A percentile compares a stretch with the other conserved stretches of the same genome.
Evolutionary conservation across 2,797 vertebrate genomes (phyloP).

Genomic region (Urosaurus nigricauda): DNA sequence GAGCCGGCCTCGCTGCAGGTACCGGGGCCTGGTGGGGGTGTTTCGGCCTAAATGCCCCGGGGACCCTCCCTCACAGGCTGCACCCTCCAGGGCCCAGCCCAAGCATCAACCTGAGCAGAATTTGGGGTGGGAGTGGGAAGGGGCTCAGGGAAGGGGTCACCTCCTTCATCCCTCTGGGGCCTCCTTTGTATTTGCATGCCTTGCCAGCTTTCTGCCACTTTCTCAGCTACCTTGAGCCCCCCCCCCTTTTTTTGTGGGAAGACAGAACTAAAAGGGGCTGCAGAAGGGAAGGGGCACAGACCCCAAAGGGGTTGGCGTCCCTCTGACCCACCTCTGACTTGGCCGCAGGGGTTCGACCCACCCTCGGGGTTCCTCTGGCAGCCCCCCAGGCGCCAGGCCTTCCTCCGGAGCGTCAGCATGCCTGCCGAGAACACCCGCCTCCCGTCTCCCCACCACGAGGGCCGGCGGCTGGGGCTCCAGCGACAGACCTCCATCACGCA

Average conservation of each 20-base stretch:
- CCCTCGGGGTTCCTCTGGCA: constrained; percentile 58
- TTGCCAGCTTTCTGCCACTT: too few species aligned
- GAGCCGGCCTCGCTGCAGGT: constrained; percentile 89
- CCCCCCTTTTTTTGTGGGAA: too few species aligned
- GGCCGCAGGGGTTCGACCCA: rapidly evolving
- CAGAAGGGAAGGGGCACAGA: background rate
- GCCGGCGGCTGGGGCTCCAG: constrained; percentile 86
- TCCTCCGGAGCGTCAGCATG: constrained; percentile 95
- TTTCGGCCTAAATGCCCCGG: too few species aligned
- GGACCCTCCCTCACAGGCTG: background rate
- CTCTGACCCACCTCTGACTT: background rate
- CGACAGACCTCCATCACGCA: constrained; percentile 97
- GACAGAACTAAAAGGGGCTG: too few species aligned
- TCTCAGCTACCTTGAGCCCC: too few species aligned
- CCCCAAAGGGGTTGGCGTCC: background rate
- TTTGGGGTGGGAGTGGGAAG: background rate
- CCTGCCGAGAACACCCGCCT: constrained; percentile 87
- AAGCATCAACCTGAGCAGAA: background rate
- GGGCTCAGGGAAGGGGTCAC: too few species aligned
- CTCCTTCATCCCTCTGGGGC: too few species aligned
- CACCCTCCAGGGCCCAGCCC: background rate
- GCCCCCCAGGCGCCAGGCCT: constrained; percentile 89
- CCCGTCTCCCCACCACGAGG: constrained; percentile 86
- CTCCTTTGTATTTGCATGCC: background rate
- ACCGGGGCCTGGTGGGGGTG: constrained; percentile 8